phyloP scores from a whole-genome alignment of 2,797 vertebrate genomes.

The Epinephelus awoara region DNA sequence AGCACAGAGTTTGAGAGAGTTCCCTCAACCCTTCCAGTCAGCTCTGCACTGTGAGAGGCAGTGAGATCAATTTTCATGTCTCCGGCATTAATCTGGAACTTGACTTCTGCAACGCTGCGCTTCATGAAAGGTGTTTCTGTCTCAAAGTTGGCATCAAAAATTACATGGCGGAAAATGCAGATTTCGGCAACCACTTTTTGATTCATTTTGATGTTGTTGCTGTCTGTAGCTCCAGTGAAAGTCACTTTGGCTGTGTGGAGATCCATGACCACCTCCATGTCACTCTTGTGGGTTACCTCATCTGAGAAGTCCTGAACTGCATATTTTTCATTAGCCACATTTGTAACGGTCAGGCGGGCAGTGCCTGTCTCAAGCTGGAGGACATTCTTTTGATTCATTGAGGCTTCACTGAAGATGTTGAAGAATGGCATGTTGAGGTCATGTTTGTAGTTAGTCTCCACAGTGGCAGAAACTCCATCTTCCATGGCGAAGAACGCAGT shows the following conservation, averaged over 20 bases:
- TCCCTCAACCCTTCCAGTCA: conserved; percentile 87
- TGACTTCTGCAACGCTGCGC: conserved; percentile 84
- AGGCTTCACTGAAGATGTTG: conserved; percentile 86
- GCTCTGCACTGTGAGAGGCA: conserved; percentile 86
- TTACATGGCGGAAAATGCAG: conserved; percentile 81
- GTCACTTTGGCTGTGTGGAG: conserved; percentile 83
- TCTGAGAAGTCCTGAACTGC: conserved; percentile 82
- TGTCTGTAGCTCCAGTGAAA: conserved; percentile 84
- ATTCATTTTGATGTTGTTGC: conserved; percentile 85
- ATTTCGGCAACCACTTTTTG: conserved; percentile 87
- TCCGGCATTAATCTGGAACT: conserved; percentile 82
- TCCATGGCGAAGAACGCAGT: conserved; percentile 80
- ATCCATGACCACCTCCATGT: conserved; percentile 83
- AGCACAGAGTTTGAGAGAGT: conserved; percentile 86
- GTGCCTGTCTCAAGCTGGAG: conserved; percentile 82
- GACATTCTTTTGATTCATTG: conserved; percentile 84
- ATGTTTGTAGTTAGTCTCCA: conserved; percentile 88
- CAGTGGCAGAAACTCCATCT: conserved; percentile 84
- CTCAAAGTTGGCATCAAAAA: conserved; percentile 85
- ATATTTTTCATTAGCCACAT: conserved; percentile 87
- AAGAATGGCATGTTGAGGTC: conserved; percentile 86
- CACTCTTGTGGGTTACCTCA: conserved; percentile 87
- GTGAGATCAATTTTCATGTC: conserved; percentile 87
- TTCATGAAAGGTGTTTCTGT: conserved; percentile 88
- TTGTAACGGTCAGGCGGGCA: conserved; percentile 81